These are phyloP conservation scores for Nemapogon koenigi DNA, from an alignment of 2,888 invertebrate genomes.

Conservation along the genomic window DNA sequence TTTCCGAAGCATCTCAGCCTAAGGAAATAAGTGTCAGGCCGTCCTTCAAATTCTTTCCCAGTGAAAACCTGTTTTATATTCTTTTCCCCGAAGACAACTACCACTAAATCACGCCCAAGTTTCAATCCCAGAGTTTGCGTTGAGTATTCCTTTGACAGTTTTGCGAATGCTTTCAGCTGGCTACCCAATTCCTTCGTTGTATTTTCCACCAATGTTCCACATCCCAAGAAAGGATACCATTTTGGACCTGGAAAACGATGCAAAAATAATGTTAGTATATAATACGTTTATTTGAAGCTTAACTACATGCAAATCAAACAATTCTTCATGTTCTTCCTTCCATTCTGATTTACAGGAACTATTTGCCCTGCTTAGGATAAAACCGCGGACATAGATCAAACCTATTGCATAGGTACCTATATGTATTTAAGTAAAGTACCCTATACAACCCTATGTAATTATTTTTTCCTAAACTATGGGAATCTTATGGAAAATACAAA, in stretches of 20 bases:
- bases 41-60: slow-evolving; percentile 70
- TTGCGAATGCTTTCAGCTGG: slow-evolving; percentile 67
- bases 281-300: no score
- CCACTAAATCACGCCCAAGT: slow-evolving; percentile 66
- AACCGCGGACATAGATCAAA: no score
- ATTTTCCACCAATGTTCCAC: slow-evolving; percentile 29
- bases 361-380: no score
- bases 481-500: no score
- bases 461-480: no score
- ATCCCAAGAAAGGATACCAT: slow-evolving; percentile 48
- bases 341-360: no score
- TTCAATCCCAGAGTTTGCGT: slow-evolving; percentile 73
- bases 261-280: no score
- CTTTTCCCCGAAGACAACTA: slow-evolving; percentile 68
- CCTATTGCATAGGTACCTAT: no score
- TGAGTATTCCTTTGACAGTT: slow-evolving; percentile 59
- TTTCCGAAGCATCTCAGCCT: slow-evolving; percentile 71
- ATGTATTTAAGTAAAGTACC: no score
- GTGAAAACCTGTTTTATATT: slow-evolving; percentile 68
- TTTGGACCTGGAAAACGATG: slow-evolving; percentile 34
- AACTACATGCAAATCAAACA: no score
- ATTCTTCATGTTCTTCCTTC: no score
- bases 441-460: no score
- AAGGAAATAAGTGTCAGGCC: slow-evolving; percentile 75
- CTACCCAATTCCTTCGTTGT: slow-evolving; percentile 33